phyloP scores from a whole-genome alignment of 37 sponge, comb jelly and placozoan species.

The Mnemiopsis leidyi region DNA sequence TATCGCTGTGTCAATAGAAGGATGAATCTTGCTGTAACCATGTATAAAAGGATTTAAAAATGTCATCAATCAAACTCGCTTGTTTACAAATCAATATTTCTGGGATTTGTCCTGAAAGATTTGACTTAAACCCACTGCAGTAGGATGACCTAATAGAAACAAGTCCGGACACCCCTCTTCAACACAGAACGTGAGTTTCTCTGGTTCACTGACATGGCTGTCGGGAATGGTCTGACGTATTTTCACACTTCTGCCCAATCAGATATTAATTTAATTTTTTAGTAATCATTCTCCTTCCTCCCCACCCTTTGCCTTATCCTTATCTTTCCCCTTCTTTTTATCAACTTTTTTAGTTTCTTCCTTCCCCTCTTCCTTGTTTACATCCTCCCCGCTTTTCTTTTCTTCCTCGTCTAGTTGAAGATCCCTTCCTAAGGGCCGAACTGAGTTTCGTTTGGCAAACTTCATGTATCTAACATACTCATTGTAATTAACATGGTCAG shows the following conservation, averaged over 20 bases:
- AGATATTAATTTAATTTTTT: no score
- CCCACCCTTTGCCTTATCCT: background rate
- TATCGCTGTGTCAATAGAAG: no score
- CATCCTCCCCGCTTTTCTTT: background rate
- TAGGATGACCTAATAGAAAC: background rate
- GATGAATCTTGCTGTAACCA: no score
- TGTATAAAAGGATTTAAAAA: no score
- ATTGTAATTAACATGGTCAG: background rate
- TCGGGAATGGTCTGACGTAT: no score
- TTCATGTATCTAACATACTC: conserved; percentile 48
- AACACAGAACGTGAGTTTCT: no score
- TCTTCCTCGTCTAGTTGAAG: background rate
- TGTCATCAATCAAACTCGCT: no score
- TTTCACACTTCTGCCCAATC: no score
- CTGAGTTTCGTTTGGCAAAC: conserved; percentile 3
- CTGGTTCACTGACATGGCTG: no score
- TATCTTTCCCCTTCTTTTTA: conserved; percentile 13
- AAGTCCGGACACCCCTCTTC: no score
- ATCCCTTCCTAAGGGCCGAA: background rate
- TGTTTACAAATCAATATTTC: no score
- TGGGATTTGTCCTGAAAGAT: no score
- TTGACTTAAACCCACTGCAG: background rate
- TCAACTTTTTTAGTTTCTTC: background rate
- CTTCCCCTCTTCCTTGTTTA: background rate
- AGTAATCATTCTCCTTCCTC: background rate